Evolutionary conservation across 2,113 vertebrate species (phyloP).

Genomic region (Donacobius atricapilla): DNA sequence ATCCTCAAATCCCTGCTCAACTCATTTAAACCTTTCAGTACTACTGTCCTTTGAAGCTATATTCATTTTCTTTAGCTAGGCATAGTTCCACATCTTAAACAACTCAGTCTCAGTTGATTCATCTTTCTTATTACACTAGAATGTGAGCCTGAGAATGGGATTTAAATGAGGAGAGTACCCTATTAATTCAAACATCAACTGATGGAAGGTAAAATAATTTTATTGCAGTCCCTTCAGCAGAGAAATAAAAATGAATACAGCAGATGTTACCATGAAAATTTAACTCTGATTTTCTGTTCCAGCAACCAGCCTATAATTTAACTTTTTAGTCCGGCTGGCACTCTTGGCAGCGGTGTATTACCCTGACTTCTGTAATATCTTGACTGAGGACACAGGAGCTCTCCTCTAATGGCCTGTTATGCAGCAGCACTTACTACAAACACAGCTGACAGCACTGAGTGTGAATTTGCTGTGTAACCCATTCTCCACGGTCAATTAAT

Average conservation of each 20-base stretch:
- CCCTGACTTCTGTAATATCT: background rate
- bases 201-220: background rate
- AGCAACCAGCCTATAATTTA: background rate
- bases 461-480: background rate
- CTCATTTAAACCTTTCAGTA: background rate
- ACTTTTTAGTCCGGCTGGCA: background rate
- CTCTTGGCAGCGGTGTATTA: background rate
- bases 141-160: background rate
- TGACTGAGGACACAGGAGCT: background rate
- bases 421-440: background rate
- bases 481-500: background rate
- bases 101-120: background rate
- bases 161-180: background rate
- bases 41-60: background rate
- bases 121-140: background rate
- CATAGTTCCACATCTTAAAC: background rate
- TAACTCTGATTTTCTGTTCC: background rate
- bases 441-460: background rate
- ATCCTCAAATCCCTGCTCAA: background rate
- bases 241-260: background rate
- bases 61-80: background rate
- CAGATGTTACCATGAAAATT: background rate
- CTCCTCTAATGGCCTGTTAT: background rate
- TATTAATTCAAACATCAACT: background rate
- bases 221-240: background rate